Percentiles rank a stretch among this genome's conserved stretches.
Conservation (phyloP, 2,797 vertebrate species). For the Tragelaphus oryx region DNA sequence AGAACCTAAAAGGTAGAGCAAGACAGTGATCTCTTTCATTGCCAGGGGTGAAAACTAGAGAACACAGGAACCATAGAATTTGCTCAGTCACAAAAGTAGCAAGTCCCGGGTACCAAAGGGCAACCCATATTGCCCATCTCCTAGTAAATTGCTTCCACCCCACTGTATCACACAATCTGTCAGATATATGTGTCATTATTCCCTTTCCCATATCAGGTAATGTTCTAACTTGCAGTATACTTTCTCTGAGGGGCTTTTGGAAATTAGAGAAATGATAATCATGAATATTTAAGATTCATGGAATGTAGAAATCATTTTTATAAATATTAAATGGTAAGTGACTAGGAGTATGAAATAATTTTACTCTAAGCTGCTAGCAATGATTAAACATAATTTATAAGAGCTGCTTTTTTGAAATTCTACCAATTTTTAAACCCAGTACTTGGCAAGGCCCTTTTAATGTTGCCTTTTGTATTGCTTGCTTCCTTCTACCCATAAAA, state of each 20-base stretch:
- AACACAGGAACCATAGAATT: not conserved
- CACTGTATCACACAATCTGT: not conserved
- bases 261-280: slow-evolving; percentile 56
- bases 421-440: slow-evolving; percentile 16
- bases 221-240: not conserved
- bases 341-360: not conserved
- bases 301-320: slow-evolving; percentile 29
- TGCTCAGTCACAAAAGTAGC: not conserved
- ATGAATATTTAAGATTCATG: slow-evolving; percentile 42
- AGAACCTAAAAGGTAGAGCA: not conserved
- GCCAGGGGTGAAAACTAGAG: not conserved
- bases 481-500: not conserved
- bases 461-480: not conserved
- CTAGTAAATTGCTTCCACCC: not conserved
- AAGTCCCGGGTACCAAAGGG: not conserved
- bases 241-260: not conserved
- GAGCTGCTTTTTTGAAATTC: not conserved
- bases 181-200: not conserved
- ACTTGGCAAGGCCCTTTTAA: not conserved
- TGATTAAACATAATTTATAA: slow-evolving; percentile 32
- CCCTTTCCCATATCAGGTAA: not conserved
- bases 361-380: not conserved
- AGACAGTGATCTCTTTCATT: not conserved
- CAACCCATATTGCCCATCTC: not conserved
- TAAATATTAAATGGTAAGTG: slow-evolving; percentile 49